Evolutionary conservation across 2,113 vertebrate species (phyloP), one percentile per base, ranked within the genome.

Genomic region (Tor tambroides): DNA sequence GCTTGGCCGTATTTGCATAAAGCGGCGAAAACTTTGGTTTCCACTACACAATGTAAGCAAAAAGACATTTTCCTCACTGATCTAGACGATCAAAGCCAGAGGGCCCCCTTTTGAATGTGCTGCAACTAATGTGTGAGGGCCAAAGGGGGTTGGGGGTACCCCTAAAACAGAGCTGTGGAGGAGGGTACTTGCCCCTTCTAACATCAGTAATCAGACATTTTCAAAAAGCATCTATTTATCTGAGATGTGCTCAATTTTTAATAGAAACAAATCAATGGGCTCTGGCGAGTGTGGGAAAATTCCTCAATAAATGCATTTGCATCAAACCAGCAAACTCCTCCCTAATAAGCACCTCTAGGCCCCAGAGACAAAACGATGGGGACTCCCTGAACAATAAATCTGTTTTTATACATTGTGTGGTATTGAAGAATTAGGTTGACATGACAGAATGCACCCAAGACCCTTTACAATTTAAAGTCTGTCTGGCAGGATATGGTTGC

Each of bases 101-200:
- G 96, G 96, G 97, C 96, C 97, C 95, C 97, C 96, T 97, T 98
- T 96, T 98, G 96, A 98, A 97, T 94, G 94, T 92, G 95, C 95
- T 95, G 96, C 96, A 97, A 96, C 95, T 95, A 96, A 95, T 97
- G 96, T 95, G 91, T 94, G 94, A 90, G 92, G 93, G 91, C 94
- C 92, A 92, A 61, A 92, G 89, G 91, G 94, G 92, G 91, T 83
- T 85, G 84, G 92, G 92, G 87, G 89, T 59, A 80, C 61, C 92
- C 92, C 92, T 91, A 93, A 92, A 91, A 92, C 88, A 91, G 81
- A 92, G 90, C 94, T 92, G 92, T 92, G 92, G 92, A 92, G 65
- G 26, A 67, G 78, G 54, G 76, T 88, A 90, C 90, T 93, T 91
- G 87, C 89, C 91, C 90, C 86, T 91, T 92, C 93, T 54, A 91